These are phyloP conservation scores for Ophioninae sp. DNA, from an alignment of 2,888 invertebrate species.

Conservation along the genomic window DNA sequence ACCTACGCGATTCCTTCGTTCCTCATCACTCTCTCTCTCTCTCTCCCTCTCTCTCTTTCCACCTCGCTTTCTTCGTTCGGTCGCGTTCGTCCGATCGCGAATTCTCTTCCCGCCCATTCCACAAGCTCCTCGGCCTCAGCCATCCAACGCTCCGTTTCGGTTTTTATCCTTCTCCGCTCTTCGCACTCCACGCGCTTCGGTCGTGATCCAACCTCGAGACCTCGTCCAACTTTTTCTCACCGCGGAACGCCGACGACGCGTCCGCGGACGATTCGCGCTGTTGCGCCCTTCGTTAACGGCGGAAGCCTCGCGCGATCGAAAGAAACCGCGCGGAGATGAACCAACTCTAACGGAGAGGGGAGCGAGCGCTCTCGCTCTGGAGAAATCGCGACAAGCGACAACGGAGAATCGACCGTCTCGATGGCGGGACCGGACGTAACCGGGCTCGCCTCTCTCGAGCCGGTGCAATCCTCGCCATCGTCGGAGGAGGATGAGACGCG, in stretches of 20 bases:
- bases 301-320: constrained; percentile 59
- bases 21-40: constrained; percentile 54
- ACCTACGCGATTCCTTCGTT: constrained; percentile 51
- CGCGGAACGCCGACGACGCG: constrained; percentile 67
- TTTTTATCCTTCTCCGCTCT: constrained; percentile 57
- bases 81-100: constrained; percentile 58
- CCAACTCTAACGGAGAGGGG: constrained; percentile 7
- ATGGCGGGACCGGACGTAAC: constrained; percentile 55
- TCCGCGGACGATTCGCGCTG: constrained; percentile 68
- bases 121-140: constrained; percentile 38
- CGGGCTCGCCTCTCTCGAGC: constrained; percentile 27
- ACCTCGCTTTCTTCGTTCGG: constrained; percentile 44
- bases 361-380: constrained; percentile 35
- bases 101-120: constrained; percentile 63
- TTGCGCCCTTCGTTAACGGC: constrained; percentile 65
- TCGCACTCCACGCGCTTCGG: constrained; percentile 64
- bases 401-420: constrained; percentile 54
- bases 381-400: constrained; percentile 43
- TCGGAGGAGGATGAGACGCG: constrained; percentile 30
- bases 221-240: constrained; percentile 80
- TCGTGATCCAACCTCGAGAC: constrained; percentile 69
- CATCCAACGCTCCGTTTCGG: constrained; percentile 45
- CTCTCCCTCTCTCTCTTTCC: constrained; percentile 50
- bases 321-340: constrained; percentile 62
- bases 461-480: constrained; percentile 39